Evolutionary conservation across 1,140 invertebrate genomes (phyloP).

Genomic region (Oppia nitens): DNA sequence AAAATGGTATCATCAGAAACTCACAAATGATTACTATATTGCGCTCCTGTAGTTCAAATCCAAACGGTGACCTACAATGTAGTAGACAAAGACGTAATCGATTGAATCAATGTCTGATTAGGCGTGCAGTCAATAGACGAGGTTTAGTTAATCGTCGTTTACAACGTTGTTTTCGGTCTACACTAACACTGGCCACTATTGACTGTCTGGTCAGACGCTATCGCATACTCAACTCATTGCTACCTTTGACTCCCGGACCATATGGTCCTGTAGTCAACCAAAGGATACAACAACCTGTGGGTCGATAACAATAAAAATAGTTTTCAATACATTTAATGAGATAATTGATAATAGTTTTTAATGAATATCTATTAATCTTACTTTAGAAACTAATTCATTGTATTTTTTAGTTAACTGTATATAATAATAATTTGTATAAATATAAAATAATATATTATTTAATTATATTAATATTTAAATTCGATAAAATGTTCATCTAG

Average conservation of each 20-base stretch:
- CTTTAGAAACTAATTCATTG: too few species aligned
- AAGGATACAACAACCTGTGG: too few species aligned
- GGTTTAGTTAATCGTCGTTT: not conserved
- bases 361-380: too few species aligned
- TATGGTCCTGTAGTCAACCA: not conserved
- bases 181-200: not conserved
- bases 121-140: not conserved
- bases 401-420: too few species aligned
- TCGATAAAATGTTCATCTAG: too few species aligned
- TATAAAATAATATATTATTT: too few species aligned
- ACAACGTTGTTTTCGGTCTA: not conserved
- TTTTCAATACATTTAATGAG: too few species aligned
- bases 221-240: not conserved
- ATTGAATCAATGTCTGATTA: not conserved
- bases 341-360: too few species aligned
- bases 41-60: not conserved
- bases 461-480: too few species aligned
- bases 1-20: not conserved
- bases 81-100: not conserved
- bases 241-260: not conserved
- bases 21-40: not conserved
- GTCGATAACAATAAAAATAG: too few species aligned
- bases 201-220: not conserved
- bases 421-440: too few species aligned
- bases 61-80: not conserved